Evolutionary conservation across 2,888 invertebrate species (phyloP), one percentile per base, ranked within the genome.

Genomic region (Agriopis marginaria): DNA sequence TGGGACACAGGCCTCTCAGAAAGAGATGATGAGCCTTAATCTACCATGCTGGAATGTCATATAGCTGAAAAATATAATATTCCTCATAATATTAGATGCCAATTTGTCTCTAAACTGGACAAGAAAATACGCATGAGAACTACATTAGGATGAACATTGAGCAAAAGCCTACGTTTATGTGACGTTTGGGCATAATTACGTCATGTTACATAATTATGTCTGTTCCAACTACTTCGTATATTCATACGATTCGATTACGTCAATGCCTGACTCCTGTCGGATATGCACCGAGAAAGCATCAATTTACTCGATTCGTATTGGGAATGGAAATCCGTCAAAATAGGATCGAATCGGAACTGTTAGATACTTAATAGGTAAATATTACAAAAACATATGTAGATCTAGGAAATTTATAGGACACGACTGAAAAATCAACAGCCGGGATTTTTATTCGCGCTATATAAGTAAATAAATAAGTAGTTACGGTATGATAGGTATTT

Each of bases 211-310:
- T 10, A 44, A 23, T 23, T 2, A 23, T 56, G 10, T 1, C 3
- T 32, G 47, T 47, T 59, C n/a, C n/a, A 56, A 17, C 23, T 39
- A 55, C 14, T 40, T 42, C 14, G 14, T 1, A 55, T 40, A 42
- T 55, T 14, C 14, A 14, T 55, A 42, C 12, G 50, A 11, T 32
- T 59, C 59, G 17, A 47, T 17, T 49, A 42, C 40, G 39, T 50
- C 56, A 5, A 10, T 44, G 14, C 75, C 76, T 45, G 77, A 78
- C 80, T 23, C 2, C 70, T 79, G 76, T 81, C 72, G 75, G 81
- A 66, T 53, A 79, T 78, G 75, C 75, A 72, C 53, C 58, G 74
- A 66, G 39, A 0, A 23, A 23, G 17, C 2, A 23, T 1, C 17
- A 2, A 23, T 0, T 40, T 60, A 40, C 47, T 49, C 14, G 6